Conservation (phyloP, 2,113 vertebrate species). For the Fregata magnificens region DNA sequence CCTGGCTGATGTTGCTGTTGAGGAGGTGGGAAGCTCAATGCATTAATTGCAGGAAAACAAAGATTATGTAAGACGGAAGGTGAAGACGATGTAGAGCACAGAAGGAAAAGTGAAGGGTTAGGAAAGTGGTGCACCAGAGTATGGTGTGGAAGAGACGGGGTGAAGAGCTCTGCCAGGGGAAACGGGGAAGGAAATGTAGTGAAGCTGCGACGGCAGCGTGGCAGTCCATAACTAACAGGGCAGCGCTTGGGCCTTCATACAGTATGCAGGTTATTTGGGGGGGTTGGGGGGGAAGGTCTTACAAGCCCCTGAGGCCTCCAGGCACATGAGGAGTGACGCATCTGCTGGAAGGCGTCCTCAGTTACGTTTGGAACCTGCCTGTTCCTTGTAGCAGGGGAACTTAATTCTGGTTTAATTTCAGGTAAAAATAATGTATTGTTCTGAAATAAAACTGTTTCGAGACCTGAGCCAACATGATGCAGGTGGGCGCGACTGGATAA, state of each 20-base stretch:
- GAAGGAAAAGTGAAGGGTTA: neutral
- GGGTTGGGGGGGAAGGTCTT: neutral
- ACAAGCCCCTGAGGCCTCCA: neutral
- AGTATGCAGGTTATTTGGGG: neutral
- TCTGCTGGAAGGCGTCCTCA: neutral
- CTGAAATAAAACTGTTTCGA: neutral
- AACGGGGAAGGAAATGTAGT: neutral
- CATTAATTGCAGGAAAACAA: neutral
- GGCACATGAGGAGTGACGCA: too few species aligned
- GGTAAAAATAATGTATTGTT: neutral
- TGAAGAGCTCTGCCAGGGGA: neutral
- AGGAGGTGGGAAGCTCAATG: neutral
- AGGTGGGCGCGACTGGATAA: neutral
- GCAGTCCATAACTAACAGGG: neutral
- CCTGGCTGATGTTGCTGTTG: neutral
- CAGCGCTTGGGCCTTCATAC: neutral
- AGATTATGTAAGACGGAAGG: neutral
- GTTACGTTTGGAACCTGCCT: neutral
- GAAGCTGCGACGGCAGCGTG: neutral
- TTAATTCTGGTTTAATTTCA: neutral
- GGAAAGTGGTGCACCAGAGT: neutral
- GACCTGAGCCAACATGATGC: neutral
- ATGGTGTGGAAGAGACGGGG: neutral
- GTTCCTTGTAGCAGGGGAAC: neutral
- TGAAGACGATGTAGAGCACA: neutral